Evolutionary conservation across 2,888 invertebrate species (phyloP).

Genomic region (Apotomis capreana): DNA sequence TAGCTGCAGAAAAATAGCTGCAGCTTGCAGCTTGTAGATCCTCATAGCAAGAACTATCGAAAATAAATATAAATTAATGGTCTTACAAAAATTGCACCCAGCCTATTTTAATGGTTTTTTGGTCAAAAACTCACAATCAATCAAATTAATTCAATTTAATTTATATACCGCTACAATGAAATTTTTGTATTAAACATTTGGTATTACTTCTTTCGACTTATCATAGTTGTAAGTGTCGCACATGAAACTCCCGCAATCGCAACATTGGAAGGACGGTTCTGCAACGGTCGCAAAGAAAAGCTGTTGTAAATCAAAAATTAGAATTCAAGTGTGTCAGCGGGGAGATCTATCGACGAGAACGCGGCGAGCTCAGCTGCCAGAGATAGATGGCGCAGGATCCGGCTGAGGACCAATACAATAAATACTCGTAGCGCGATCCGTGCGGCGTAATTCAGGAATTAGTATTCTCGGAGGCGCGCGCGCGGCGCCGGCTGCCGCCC

Average conservation of each 20-base stretch:
- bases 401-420: constrained; percentile 14
- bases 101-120: too few relatives aligned
- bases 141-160: too few relatives aligned
- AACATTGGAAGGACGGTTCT: constrained; percentile 9
- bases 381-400: constrained; percentile 3
- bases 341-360: constrained; percentile 16
- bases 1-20: too few relatives aligned
- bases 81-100: too few relatives aligned
- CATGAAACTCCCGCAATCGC: constrained; percentile 11
- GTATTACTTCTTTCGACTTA: too few relatives aligned
- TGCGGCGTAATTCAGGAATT: constrained; percentile 33
- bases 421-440: constrained; percentile 5
- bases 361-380: constrained; percentile 5
- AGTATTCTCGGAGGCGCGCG: constrained; percentile 28
- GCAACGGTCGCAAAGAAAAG: constrained; percentile 7
- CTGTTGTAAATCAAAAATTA: constrained; percentile 26
- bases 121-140: too few relatives aligned
- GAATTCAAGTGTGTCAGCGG: constrained; percentile 10
- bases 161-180: too few relatives aligned
- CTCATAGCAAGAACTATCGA: too few relatives aligned
- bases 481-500: neutral
- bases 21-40: too few relatives aligned
- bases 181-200: too few relatives aligned
- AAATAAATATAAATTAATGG: too few relatives aligned
- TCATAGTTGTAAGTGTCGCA: too few relatives aligned